Base-by-base conservation (phyloP, 2,113 vertebrate species). In the Mugil cephalus region DNA sequence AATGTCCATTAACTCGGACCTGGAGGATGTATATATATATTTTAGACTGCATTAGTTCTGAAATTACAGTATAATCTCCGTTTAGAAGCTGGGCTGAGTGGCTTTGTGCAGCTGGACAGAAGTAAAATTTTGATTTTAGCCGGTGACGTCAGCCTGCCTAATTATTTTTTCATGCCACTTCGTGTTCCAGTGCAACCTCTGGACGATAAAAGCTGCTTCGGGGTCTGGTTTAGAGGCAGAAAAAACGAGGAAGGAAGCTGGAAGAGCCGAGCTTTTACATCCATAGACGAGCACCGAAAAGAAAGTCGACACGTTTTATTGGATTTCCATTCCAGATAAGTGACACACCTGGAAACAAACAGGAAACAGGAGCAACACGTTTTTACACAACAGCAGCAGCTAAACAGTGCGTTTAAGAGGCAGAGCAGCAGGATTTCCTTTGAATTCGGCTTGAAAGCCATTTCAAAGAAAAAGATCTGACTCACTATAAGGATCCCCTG, bases 81-180 rank as follows among this genome's bases (percentile, higher is more conserved):
- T 54, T 14, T 17, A 6, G 15, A 36, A 3, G n/a, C n/a, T n/a
- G n/a, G n/a, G n/a, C 13, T 17, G 1, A 73, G 12, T 14, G n/a
- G 12, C 6, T 3, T 3, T 12, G 6, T 50, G 4, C 1, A 24
- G 7, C 14, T 12, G 15, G 8, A 10, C 36, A 58, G 19, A 43
- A 21, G 46, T 10, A 10, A 47, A 54, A 40, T 6, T 6, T 18
- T 10, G 17, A 1, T 43, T 46, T 55, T 10, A 69, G 58, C 38
- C 14, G 12, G 7, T 17, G 48, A 60, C 5, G 34, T 10, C 69
- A 36, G 18, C 18, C 48, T 48, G 55, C 14, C 21, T 40, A 10
- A 62, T 69, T 19, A 30, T 55, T 69, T 74, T 74, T 68, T 68
- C 12, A 73, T 56, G 60, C 13, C 36, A 9, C 21, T 55, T 42